Evolutionary conservation across 2,113 vertebrate species (phyloP), one percentile per base, ranked within the genome.

Genomic region (Brachyistius frenatus): DNA sequence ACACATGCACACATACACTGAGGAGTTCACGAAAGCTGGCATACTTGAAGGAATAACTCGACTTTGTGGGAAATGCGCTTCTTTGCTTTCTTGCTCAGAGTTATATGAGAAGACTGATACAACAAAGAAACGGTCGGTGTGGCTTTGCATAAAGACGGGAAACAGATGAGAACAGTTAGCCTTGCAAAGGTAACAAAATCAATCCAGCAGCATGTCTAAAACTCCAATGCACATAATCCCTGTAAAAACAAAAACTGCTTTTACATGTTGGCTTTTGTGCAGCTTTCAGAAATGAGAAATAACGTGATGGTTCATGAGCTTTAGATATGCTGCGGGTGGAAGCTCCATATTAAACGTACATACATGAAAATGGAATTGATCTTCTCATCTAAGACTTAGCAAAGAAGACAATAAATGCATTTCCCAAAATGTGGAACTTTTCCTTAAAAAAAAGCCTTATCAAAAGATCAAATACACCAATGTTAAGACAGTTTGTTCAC

Each of bases 351-450:
- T 23, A 23, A 23, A 23, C 23, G 23, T 23, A 60, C 39, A 41
- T 41, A 9, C 39, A 41, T 7, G 7, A 62, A 56, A 73, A 46
- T 16, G 6, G 13, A 41, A 5, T 14, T 35, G 8, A 8, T 50
- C 30, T 31, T 41, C 46, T 54, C 11, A 52, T 23, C 2, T 31
- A 47, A 41, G 55, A 23, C 23, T 23, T 23, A 23, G 23, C 23
- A 23, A 55, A 33, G 3, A 47, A 67, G 49, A 16, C 2, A 54
- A 54, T 10, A 55, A 76, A 31, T 35, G 8, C 31, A 14, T 73
- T 73, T 73, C 66, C 63, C 65, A 66, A 70, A 77, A 76, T 31
- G 57, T 71, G 5, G 30, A 88, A 80, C 67, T 67, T 73, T 33
- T 46, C 66, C 72, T 49, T 62, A 46, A 52, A 69, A 53, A 53